Evolutionary conservation across 2,888 invertebrate species (phyloP).

Genomic region (Helleia helle): DNA sequence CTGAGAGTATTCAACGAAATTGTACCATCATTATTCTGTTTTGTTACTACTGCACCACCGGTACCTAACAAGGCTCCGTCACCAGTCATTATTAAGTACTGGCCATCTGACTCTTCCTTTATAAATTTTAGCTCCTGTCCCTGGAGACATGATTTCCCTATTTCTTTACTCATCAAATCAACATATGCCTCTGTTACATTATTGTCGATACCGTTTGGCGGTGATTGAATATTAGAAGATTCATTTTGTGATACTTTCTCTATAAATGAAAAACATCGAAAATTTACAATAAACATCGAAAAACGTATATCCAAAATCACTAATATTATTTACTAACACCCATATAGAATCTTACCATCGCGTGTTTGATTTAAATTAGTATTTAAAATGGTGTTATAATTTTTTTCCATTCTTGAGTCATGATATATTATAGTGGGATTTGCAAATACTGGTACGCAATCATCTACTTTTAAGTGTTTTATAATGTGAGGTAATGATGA

Average conservation of each 20-base stretch:
- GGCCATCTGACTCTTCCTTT: slow-evolving; percentile 38
- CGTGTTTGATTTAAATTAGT: slow-evolving; percentile 2
- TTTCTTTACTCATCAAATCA: slow-evolving; percentile 37
- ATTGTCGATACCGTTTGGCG: slow-evolving; percentile 8
- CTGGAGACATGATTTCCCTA: slow-evolving; percentile 35
- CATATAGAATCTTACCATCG: neutral
- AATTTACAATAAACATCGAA: neutral
- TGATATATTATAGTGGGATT: neutral
- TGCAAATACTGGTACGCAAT: slow-evolving; percentile 28
- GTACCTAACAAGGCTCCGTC: slow-evolving; percentile 29
- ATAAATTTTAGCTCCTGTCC: slow-evolving; percentile 44
- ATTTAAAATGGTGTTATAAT: neutral
- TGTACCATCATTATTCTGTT: slow-evolving; percentile 59
- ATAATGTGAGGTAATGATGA: slow-evolving; percentile 68
- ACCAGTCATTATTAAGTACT: slow-evolving; percentile 44
- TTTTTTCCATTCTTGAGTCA: slow-evolving; percentile 4
- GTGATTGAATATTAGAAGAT: neutral
- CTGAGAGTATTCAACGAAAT: slow-evolving; percentile 48
- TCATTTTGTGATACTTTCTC: neutral
- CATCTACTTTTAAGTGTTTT: slow-evolving; percentile 68
- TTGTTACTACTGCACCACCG: slow-evolving; percentile 41
- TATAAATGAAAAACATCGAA: neutral
- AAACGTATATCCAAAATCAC: neutral
- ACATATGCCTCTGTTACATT: slow-evolving; percentile 45
- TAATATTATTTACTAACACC: no score